These are phyloP conservation scores for Nycticorax nycticorax DNA, from an alignment of 2,113 vertebrate species.

Conservation along the genomic window DNA sequence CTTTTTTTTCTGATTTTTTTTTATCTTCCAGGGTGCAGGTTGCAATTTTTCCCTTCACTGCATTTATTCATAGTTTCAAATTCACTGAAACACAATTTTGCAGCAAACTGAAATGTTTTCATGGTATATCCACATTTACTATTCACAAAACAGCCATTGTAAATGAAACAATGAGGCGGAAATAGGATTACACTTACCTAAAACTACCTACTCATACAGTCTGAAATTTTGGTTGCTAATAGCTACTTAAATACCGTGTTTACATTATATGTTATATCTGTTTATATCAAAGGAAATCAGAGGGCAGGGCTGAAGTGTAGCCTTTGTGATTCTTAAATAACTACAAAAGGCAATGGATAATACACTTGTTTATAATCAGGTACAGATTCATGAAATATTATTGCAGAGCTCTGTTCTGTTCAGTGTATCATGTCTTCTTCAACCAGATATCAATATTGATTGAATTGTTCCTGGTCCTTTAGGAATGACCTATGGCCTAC, in stretches of 20 bases:
- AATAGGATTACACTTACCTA: background rate
- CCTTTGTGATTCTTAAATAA: background rate
- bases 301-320: background rate
- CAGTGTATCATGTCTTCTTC: background rate
- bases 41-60: background rate
- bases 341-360: background rate
- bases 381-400: background rate
- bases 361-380: background rate
- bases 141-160: background rate
- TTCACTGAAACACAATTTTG: background rate
- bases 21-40: background rate
- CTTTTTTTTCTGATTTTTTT: background rate
- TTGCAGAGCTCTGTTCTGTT: background rate
- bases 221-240: background rate
- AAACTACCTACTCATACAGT: background rate
- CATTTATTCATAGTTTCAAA: background rate
- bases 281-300: background rate
- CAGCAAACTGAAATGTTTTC: background rate
- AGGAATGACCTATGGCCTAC: conserved; percentile 35
- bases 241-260: background rate
- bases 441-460: background rate
- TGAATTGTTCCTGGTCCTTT: conserved; percentile 14
- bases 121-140: background rate
- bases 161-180: background rate
- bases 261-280: background rate